Evolutionary conservation across 2,888 invertebrate species (phyloP).

Genomic region (Alcis repandata): DNA sequence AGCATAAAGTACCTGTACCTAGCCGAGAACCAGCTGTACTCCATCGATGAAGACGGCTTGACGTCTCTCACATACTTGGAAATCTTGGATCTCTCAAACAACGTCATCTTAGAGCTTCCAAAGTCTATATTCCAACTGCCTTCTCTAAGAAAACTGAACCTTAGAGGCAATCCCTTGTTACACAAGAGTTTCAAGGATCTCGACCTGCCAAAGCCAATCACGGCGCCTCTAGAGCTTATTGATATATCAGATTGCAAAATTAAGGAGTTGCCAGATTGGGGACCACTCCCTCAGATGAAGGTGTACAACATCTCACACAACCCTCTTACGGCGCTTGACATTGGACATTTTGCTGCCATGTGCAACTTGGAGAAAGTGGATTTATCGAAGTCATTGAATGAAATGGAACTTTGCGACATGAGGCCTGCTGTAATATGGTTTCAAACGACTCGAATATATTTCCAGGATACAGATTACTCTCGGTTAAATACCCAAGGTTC

Average conservation of each 20-base stretch:
- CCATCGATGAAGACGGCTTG: constrained; percentile 85
- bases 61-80: constrained; percentile 79
- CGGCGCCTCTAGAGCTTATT: constrained; percentile 86
- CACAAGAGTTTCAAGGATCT: constrained; percentile 71
- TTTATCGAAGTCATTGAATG: constrained; percentile 69
- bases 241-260: constrained; percentile 88
- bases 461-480: constrained; percentile 72
- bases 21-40: constrained; percentile 85
- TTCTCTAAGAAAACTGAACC: constrained; percentile 87
- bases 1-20: constrained; percentile 86
- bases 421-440: constrained; percentile 73
- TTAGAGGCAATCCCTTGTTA: constrained; percentile 82
- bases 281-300: constrained; percentile 85
- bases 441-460: constrained; percentile 66
- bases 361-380: constrained; percentile 88
- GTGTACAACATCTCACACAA: constrained; percentile 89
- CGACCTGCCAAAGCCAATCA: constrained; percentile 83
- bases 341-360: constrained; percentile 86
- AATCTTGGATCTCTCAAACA: constrained; percentile 85
- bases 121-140: constrained; percentile 85
- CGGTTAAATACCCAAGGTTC: constrained; percentile 73
- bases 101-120: constrained; percentile 83
- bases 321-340: constrained; percentile 74
- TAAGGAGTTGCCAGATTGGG: constrained; percentile 86
- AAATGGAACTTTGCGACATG: constrained; percentile 66